Percentiles rank a stretch among this genome's conserved stretches.
Evolutionary conservation across 2,113 vertebrate genomes (phyloP).

Genomic region (Heliornis fulica): DNA sequence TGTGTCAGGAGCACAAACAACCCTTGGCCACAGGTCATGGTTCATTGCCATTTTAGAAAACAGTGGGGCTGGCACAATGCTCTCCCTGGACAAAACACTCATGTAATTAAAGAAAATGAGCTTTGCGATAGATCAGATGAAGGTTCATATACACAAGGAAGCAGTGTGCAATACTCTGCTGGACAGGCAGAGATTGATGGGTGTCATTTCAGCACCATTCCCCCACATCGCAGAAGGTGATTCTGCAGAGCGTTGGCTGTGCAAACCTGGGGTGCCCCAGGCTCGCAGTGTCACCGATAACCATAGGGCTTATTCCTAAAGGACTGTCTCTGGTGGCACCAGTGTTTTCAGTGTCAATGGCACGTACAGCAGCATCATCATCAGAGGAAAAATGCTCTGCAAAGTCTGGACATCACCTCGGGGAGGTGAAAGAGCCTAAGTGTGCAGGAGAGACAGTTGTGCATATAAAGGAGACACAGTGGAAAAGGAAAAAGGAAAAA

Average conservation of each 20-base stretch:
- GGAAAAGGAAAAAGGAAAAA: background rate
- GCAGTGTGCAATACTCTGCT: background rate
- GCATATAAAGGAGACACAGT: background rate
- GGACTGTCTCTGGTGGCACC: background rate
- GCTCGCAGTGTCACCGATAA: background rate
- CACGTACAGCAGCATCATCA: background rate
- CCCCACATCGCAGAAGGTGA: background rate
- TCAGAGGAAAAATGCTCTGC: background rate
- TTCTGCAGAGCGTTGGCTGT: background rate
- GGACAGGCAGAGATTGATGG: background rate
- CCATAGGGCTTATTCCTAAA: rapidly evolving
- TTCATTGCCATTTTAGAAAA: conserved; percentile 13
- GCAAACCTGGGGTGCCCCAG: background rate
- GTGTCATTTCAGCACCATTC: background rate
- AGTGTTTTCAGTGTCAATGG: background rate
- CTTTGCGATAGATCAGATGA: background rate
- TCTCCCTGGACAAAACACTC: background rate
- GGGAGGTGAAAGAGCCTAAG: background rate
- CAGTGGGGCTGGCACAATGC: background rate
- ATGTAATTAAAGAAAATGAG: background rate
- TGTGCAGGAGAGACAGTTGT: background rate
- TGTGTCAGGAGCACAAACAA: conserved; percentile 27
- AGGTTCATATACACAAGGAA: background rate
- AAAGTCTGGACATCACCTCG: background rate
- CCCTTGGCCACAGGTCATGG: conserved; percentile 34